Percentiles rank a stretch among this genome's conserved stretches.
Conservation (phyloP, 2,113 vertebrate genomes). For the Peucedramus taeniatus region DNA sequence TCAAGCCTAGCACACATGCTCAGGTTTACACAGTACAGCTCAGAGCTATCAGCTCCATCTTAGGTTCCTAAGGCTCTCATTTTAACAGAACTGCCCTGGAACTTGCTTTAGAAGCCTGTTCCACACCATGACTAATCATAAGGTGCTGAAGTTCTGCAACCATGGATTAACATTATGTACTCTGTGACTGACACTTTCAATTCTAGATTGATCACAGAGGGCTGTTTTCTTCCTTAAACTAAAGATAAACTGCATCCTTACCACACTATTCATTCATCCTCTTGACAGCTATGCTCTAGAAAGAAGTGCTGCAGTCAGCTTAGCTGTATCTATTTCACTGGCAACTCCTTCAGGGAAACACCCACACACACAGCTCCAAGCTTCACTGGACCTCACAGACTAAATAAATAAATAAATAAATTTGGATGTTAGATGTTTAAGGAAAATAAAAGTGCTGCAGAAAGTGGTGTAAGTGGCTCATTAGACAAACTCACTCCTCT, state of each 20-base stretch:
- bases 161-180: slow-evolving; percentile 1
- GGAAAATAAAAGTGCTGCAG: background rate
- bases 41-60: background rate
- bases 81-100: slow-evolving; percentile 14
- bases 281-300: background rate
- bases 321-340: background rate
- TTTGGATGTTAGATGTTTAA: background rate
- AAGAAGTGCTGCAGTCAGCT: slow-evolving; percentile 16
- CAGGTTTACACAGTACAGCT: background rate
- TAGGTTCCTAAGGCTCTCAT: background rate
- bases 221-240: background rate
- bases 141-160: background rate
- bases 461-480: background rate
- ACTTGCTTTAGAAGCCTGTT: slow-evolving; percentile 21
- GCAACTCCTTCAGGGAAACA: background rate
- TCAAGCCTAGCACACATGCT: background rate
- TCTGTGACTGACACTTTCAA: background rate
- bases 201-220: background rate
- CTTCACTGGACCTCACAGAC: background rate
- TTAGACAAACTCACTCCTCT: background rate
- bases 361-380: background rate
- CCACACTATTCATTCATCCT: background rate
- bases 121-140: slow-evolving; percentile 7
- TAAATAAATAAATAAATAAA: background rate
- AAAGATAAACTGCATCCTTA: background rate